Evolutionary conservation across 2,113 vertebrate genomes (phyloP), one percentile per base, ranked within the genome.

Genomic region (Atractosteus spatula): DNA sequence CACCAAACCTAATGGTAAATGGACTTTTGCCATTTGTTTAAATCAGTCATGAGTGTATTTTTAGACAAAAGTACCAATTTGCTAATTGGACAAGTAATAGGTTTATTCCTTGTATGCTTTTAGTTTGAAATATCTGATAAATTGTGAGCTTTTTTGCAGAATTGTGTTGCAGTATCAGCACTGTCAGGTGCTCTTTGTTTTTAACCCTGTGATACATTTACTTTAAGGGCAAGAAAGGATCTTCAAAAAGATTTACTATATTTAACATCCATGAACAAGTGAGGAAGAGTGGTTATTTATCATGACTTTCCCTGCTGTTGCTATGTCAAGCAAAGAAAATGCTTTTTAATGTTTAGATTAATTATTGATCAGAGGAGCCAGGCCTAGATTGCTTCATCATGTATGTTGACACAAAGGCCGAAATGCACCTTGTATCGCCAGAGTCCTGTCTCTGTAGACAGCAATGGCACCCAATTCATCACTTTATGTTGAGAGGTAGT

Each of bases 331-430:
- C 70, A 70, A 82, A 85, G 78, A 87, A 83, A 83, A 83, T 67
- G 78, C 74, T 86, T 87, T 88, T 82, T 84, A 83, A 86, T 78
- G 79, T 82, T 86, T 79, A 83, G 80, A 91, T 91, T 87, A 90
- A 91, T 89, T 88, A 88, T 79, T 85, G 85, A 92, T 92, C 84
- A 87, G 75, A 78, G 13, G 66, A 56, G 73, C 8, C 6, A 4
- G 3, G 0, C 5, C 63, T 51, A 71, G 77, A 59, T 81, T 55
- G 70, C 80, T 85, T 78, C 81, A 78, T 84, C 78, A 45, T 8
- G 3, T 14, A 10, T 41, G 74, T 29, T 65, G 76, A 79, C 0
- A 72, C 61, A 61, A 88, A 86, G 81, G 72, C 82, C 82, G 79
- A 0, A 8, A 41, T 71, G 75, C 42, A 69, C 77, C 81, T 45